A percentile compares a stretch with the other conserved stretches of the same genome.
phyloP scores from a whole-genome alignment of 2,888 invertebrate species.

The Apotomis betuletana region DNA sequence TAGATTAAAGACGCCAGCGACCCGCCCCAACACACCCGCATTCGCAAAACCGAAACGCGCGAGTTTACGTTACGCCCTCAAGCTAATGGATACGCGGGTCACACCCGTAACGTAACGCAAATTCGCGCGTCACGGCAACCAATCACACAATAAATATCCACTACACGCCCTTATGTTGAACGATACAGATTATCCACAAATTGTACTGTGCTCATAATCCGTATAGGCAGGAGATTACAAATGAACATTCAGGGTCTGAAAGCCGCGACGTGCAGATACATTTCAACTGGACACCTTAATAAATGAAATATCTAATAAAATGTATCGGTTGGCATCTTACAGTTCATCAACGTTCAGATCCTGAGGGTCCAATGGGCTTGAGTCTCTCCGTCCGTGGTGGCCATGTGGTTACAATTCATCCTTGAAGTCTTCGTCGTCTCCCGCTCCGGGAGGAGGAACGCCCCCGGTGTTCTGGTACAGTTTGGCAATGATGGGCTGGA shows the following conservation, averaged over 20 bases:
- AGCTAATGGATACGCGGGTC: background rate
- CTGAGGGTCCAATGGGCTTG: constrained; percentile 15
- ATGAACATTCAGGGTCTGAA: constrained; percentile 25
- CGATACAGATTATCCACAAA: constrained; percentile 47
- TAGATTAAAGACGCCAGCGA: constrained; percentile 46
- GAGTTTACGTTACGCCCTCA: constrained; percentile 8
- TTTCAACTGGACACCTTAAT: background rate
- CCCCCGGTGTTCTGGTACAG: constrained; percentile 95
- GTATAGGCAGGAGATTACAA: constrained; percentile 35
- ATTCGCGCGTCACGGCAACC: constrained; percentile 39
- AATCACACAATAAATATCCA: constrained; percentile 76
- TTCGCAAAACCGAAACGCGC: constrained; percentile 41
- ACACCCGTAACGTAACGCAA: background rate
- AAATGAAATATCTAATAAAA: background rate
- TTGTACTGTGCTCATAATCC: constrained; percentile 24
- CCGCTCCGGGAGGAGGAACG: constrained; percentile 88
- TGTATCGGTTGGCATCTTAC: background rate
- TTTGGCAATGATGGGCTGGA: constrained; percentile 98
- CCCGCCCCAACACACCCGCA: constrained; percentile 54
- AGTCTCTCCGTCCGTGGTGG: constrained; percentile 9
- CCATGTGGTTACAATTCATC: constrained; percentile 89
- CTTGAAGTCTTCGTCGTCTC: constrained; percentile 90
- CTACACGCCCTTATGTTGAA: constrained; percentile 61
- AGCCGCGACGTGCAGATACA: constrained; percentile 24
- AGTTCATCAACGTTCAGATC: constrained; percentile 29